Percentiles rank a stretch among this genome's conserved stretches.
Evolutionary conservation across 2,888 invertebrate species (phyloP).

Genomic region (Agrochola litura): DNA sequence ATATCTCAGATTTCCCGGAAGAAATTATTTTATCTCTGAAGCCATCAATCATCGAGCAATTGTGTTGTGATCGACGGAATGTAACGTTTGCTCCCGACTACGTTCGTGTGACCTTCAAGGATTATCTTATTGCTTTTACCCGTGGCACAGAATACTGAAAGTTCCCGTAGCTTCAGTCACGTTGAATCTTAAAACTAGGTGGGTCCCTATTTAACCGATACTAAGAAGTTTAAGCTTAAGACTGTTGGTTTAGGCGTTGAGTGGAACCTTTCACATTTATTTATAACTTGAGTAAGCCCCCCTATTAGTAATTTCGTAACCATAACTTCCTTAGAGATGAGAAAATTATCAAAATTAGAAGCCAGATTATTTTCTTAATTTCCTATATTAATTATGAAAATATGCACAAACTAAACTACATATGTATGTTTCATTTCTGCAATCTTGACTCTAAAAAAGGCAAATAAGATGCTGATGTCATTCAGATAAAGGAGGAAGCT

Average conservation of each 20-base stretch:
- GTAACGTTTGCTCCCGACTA: constrained; percentile 31
- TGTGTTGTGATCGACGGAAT: constrained; percentile 42
- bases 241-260: background rate
- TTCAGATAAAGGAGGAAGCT: background rate
- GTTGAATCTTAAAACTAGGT: background rate
- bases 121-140: constrained; percentile 2
- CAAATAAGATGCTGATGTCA: constrained; percentile 12
- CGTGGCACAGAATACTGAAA: background rate
- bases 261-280: background rate
- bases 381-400: background rate
- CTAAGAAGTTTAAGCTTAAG: background rate
- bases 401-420: background rate
- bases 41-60: constrained; percentile 52
- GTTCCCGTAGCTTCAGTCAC: background rate
- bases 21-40: constrained; percentile 43
- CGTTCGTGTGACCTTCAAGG: background rate
- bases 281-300: no score
- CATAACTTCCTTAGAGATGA: no score
- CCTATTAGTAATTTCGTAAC: background rate
- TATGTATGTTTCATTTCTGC: no score
- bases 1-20: constrained; percentile 39
- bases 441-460: background rate
- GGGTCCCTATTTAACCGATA: background rate
- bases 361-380: background rate
- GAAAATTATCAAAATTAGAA: background rate